Conservation (phyloP, 2,888 invertebrate genomes). For the Chydorus sphaericus region DNA sequence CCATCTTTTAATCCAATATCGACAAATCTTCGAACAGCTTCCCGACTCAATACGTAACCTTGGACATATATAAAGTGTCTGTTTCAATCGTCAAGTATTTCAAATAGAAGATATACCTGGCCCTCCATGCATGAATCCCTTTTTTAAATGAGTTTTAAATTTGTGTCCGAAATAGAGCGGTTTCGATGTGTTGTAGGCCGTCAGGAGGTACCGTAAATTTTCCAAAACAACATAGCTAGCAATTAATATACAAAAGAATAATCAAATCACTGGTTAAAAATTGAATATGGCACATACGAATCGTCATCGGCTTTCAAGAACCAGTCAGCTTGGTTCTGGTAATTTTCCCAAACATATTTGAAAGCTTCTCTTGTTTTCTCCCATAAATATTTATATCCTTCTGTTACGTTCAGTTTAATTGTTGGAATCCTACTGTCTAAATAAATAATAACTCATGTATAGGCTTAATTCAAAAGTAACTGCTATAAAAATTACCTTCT, state of each 20-base stretch:
- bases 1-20: slow-evolving; percentile 32
- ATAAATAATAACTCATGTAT: neutral
- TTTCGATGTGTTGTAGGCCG: slow-evolving; percentile 51
- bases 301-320: slow-evolving; percentile 42
- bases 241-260: neutral
- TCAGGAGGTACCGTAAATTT: slow-evolving; percentile 82
- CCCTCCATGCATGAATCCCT: slow-evolving; percentile 84
- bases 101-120: slow-evolving; percentile 38
- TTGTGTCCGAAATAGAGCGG: slow-evolving; percentile 82
- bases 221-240: slow-evolving; percentile 80
- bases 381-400: slow-evolving; percentile 37
- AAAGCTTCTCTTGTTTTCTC: slow-evolving; percentile 38
- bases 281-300: neutral
- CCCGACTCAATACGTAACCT: slow-evolving; percentile 75
- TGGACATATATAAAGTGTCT: neutral
- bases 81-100: neutral
- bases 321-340: slow-evolving; percentile 34
- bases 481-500: slow-evolving; percentile 21
- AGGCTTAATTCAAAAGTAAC: too few relatives aligned
- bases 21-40: slow-evolving; percentile 63
- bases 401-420: slow-evolving; percentile 31
- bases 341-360: slow-evolving; percentile 28
- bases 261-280: neutral
- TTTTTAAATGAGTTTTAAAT: slow-evolving; percentile 67
- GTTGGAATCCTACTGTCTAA: slow-evolving; percentile 32